phyloP scores from a whole-genome alignment of 2,797 vertebrate species.

The Mycteria americana region DNA sequence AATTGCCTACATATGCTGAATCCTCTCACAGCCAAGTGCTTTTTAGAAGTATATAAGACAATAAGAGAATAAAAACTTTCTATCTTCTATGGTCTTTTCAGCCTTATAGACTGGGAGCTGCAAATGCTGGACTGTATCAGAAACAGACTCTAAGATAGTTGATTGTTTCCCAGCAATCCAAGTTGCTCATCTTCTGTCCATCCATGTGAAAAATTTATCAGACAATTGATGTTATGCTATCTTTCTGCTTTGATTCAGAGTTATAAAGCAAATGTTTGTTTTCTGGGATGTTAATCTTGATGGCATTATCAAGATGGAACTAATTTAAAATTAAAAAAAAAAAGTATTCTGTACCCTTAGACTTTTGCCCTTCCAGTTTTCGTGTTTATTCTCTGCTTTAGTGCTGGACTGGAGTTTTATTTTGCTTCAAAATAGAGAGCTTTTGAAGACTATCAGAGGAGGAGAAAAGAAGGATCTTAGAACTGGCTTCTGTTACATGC shows the following conservation, averaged over 20 bases:
- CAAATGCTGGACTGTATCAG: neutral
- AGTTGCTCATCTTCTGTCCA: neutral
- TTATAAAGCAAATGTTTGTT: neutral
- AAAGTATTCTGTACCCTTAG: rapidly evolving
- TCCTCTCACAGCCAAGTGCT: neutral
- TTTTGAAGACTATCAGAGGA: neutral
- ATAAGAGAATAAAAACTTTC: neutral
- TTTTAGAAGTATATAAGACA: neutral
- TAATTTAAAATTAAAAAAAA: neutral
- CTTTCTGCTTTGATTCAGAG: neutral
- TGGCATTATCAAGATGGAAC: neutral
- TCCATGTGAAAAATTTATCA: neutral
- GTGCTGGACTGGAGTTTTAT: neutral
- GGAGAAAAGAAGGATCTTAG: neutral
- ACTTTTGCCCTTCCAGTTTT: neutral
- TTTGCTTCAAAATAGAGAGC: neutral
- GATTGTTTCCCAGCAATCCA: neutral
- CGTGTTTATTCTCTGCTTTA: neutral
- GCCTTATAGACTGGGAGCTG: neutral
- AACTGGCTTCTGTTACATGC: neutral
- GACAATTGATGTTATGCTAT: neutral
- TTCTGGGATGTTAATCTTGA: neutral
- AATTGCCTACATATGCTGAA: neutral
- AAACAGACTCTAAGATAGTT: neutral
- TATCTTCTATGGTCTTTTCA: neutral